A percentile compares a stretch with the other conserved stretches of the same genome.
These are phyloP conservation scores for Galeopsomyia nigrocyanea DNA, from an alignment of 2,888 invertebrate species.

Conservation along the genomic window DNA sequence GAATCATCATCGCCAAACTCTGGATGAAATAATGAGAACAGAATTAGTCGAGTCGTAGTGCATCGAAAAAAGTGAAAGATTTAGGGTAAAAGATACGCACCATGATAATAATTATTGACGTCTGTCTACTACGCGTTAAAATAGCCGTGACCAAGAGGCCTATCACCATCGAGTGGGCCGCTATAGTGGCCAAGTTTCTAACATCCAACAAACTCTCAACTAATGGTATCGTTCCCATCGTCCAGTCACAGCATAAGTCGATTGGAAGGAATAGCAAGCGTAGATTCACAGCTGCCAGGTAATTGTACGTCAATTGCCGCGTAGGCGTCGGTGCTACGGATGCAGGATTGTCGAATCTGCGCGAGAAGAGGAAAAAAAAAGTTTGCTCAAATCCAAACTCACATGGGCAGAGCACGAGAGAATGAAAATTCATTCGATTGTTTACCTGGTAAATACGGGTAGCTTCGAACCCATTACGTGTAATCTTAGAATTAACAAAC, in stretches of 20 bases:
- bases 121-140: conserved; percentile 74
- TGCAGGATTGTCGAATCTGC: conserved; percentile 96
- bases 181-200: conserved; percentile 85
- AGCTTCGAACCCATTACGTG: conserved; percentile 97
- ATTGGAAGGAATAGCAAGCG: conserved; percentile 92
- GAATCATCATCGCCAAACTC: conserved; percentile 87
- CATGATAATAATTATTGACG: conserved; percentile 79
- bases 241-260: conserved; percentile 97
- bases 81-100: conserved; percentile 66
- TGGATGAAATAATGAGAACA: conserved; percentile 67
- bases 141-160: conserved; percentile 73
- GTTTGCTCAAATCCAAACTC: too few species aligned
- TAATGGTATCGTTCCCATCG: conserved; percentile 95
- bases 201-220: conserved; percentile 84
- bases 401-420: too few species aligned
- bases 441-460: conserved; percentile 91
- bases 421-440: conserved; percentile 38
- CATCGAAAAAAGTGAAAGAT: too few species aligned
- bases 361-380: conserved; percentile 33
- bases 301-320: conserved; percentile 93
- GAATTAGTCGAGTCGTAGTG: not conserved
- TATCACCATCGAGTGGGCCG: conserved; percentile 76
- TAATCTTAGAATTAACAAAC: conserved; percentile 85
- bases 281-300: conserved; percentile 90
- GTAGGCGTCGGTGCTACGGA: conserved; percentile 87